Percentiles rank a stretch among this genome's conserved stretches.
Conservation (phyloP, 2,113 vertebrate genomes). For the human (Homo sapiens) region GRCh38 chr13:76166001-76166500, state of each 20-base stretch:
- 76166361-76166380: constrained; percentile 40
- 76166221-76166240: not conserved
- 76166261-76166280: not conserved
- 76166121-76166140: not conserved
- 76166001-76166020: not conserved
- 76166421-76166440: not conserved
- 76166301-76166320: not conserved
- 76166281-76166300: not conserved
- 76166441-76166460: constrained; percentile 18
- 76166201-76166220: not conserved
- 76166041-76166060: not conserved
- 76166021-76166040: not conserved
- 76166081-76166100: not conserved
- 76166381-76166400: constrained; percentile 49
- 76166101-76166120: not conserved
- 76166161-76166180: not conserved
- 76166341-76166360: constrained; percentile 49
- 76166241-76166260: not conserved
- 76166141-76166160: not conserved
- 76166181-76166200: not conserved
- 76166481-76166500: constrained; percentile 34
- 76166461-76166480: not conserved
- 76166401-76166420: not conserved
- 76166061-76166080: not conserved
- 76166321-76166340: not conserved